phyloP scores from a whole-genome alignment of 2,113 vertebrate genomes.

The Cyprinodon variegatus region DNA sequence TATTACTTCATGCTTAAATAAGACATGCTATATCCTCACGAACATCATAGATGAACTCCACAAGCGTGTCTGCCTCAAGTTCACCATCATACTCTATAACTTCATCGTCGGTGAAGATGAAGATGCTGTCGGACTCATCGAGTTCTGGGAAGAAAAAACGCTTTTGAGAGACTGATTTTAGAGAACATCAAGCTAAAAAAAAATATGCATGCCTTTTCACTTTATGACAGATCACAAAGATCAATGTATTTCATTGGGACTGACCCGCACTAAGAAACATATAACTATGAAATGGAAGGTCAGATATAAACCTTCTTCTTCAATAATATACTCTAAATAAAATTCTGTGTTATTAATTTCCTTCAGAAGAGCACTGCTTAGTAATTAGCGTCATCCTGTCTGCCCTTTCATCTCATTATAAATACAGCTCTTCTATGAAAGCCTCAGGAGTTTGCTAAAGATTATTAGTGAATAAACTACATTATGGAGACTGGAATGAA shows the following conservation, averaged over 20 bases:
- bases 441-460: too few species aligned
- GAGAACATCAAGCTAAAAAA: neutral
- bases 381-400: too few species aligned
- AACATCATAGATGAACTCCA: slow-evolving; percentile 92
- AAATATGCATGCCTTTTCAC: neutral
- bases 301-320: too few species aligned
- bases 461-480: too few species aligned
- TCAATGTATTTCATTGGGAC: neutral
- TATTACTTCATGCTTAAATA: slow-evolving; percentile 31
- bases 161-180: neutral
- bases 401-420: too few species aligned
- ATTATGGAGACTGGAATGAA: too few species aligned
- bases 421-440: too few species aligned
- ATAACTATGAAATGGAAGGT: too few species aligned
- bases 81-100: slow-evolving; percentile 92
- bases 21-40: slow-evolving; percentile 73
- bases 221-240: neutral
- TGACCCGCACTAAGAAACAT: too few species aligned
- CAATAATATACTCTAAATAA: too few species aligned
- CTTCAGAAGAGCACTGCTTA: too few species aligned
- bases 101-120: slow-evolving; percentile 88
- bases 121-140: slow-evolving; percentile 88
- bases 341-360: too few species aligned
- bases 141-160: slow-evolving; percentile 75
- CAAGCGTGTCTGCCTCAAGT: slow-evolving; percentile 87